Percentiles rank a stretch among this genome's conserved stretches.
phyloP scores from a whole-genome alignment of 2,797 vertebrate species.

The Glyptemys insculpta region DNA sequence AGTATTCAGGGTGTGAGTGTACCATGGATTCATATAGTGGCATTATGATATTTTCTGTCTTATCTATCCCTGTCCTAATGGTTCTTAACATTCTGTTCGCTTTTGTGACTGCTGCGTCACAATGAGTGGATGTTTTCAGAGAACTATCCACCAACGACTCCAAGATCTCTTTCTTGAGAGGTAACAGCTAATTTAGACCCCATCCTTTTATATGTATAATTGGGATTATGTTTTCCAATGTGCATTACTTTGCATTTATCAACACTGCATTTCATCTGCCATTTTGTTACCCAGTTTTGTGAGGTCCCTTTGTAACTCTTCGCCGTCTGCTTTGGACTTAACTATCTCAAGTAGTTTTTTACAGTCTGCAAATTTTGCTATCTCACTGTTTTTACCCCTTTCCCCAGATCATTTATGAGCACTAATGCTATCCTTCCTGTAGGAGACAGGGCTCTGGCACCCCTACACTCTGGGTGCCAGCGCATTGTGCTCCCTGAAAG shows the following conservation, averaged over 20 bases:
- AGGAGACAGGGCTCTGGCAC: background rate
- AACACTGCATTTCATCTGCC: background rate
- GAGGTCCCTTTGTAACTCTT: background rate
- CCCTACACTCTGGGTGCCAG: background rate
- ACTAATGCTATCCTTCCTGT: accelerated
- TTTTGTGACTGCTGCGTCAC: background rate
- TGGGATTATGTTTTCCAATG: background rate
- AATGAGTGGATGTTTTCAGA: background rate
- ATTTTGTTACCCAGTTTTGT: background rate
- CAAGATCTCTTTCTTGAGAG: background rate
- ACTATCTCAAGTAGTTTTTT: background rate
- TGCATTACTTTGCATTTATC: background rate
- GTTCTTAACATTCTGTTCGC: background rate
- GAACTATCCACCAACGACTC: background rate
- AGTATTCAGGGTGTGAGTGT: background rate
- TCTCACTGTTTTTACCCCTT: background rate
- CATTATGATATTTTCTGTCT: background rate
- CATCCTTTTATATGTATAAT: background rate
- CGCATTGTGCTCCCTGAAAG: background rate
- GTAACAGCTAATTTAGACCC: background rate
- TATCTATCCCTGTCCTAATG: background rate
- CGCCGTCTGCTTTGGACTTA: background rate
- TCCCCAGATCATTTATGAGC: background rate
- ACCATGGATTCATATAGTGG: background rate
- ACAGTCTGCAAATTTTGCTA: background rate